Base-by-base conservation (phyloP, 2,113 vertebrate genomes). In the Leiothrix lutea region DNA sequence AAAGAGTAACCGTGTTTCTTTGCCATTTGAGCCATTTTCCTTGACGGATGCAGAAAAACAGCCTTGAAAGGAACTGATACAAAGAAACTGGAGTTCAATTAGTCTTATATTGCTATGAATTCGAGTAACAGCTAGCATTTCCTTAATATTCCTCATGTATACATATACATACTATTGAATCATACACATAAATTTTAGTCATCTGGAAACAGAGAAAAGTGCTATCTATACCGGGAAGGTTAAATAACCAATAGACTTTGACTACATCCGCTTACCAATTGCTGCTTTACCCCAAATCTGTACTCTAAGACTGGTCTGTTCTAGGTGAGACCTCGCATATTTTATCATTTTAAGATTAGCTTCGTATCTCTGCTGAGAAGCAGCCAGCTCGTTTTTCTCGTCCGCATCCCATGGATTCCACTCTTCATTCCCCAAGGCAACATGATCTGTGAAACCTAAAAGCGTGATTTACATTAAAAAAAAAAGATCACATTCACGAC, bases 231-330 rank as follows among this genome's bases (percentile, higher is more conserved):
- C 14, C 8, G 54, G 28, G 73, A 90, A 35, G 11, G 4, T 22
- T 75, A 57, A 42, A 25, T n/a, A 44, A 71, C 45, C 29, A 73
- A 21, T 0, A 82, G 25, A 51, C 10, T 35, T 2, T 38, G 56
- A 95, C 44, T n/a, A 45, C 16, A 79, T 19, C 36, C 78, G 61
- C 98, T 98, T 95, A 99, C 99, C 99, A 93, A 99, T 98, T 57
- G 99, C 99, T 93, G 99, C 99, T 98, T 99, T 99, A 21, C 99
- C 98, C 99, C 99, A 99, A 15, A 99, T 99, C 90, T 99, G 99
- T 35, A 99, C 98, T 86, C 67, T 98, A 67, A 98, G 95, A 72
- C 97, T 97, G 96, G 97, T 97, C 61, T 98, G 97, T 90, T 97
- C 98, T 91, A 97, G 97, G 25, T 95, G 98, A 67, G 98, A 94